Evolutionary conservation across 2,797 vertebrate genomes (phyloP).

Genomic region (Crossoptilon crossoptilon): DNA sequence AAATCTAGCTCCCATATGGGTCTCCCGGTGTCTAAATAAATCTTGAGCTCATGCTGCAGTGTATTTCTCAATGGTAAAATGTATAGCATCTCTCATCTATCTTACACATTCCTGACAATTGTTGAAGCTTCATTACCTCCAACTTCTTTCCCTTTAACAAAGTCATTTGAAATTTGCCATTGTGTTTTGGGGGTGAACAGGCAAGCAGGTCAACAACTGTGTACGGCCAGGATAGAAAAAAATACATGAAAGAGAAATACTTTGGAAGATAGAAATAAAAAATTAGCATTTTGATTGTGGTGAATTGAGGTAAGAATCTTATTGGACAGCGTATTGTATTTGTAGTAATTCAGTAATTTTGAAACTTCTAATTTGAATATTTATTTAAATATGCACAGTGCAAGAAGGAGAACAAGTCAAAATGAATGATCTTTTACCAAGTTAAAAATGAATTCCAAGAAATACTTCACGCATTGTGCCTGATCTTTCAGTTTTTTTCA

Average conservation of each 20-base stretch:
- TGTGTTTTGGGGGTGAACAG: neutral
- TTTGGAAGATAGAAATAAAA: neutral
- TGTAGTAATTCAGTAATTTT: neutral
- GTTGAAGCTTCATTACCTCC: neutral
- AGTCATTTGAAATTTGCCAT: neutral
- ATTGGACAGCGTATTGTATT: neutral
- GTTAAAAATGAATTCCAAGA: neutral
- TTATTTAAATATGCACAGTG: neutral
- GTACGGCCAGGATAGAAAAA: neutral
- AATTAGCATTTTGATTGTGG: neutral
- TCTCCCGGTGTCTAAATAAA: constrained; percentile 36
- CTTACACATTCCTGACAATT: neutral
- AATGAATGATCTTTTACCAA: neutral
- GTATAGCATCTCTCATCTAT: neutral
- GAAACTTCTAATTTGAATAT: neutral
- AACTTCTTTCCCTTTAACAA: neutral
- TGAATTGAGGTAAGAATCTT: neutral
- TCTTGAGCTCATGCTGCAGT: neutral
- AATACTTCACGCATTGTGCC: neutral
- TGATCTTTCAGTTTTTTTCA: neutral
- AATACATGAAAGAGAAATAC: neutral
- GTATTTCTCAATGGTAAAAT: neutral
- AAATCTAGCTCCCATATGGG: constrained; percentile 26
- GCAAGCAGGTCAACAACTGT: neutral
- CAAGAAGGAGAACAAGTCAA: neutral